Evolutionary conservation across 2,113 vertebrate species (phyloP), one percentile per base, ranked within the genome.

Genomic region (Eulemur rufifrons): DNA sequence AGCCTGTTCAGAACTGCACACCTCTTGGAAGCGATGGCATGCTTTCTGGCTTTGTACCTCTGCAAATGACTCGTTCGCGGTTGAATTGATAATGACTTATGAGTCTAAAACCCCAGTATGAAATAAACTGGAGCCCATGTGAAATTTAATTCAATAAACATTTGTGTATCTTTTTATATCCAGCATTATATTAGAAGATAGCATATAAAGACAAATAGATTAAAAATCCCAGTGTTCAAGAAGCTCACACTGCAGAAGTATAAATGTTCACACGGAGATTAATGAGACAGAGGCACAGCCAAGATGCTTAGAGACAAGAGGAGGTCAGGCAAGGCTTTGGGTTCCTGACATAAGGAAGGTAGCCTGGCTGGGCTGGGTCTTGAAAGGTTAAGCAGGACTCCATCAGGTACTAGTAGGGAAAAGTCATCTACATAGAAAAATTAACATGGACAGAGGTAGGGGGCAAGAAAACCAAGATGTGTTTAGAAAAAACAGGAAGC

Each of bases 11-110:
- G 74, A 91, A 45, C 56, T 52, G 90, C 25, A 66, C 29, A 71
- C 61, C 66, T 95, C 83, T 78, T 91, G 83, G 95, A 94, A 97
- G 59, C 91, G 81, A 63, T 21, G 85, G 89, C n/a, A n/a, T 29
- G 45, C 92, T 98, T 97, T 96, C 96, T 96, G 95, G 95, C 54
- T 42, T 92, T 56, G 23, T 25, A 20, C 9, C 91, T 97, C 95
- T 81, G 66, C 86, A 95, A 95, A 92, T 83, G 8, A 45, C 71
- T 63, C 71, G 91, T 97, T 88, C 56, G 10, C 39, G 8, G 78
- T 56, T 95, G 80, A 50, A 81, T 86, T 95, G 27, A 37, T 98
- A 98, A 96, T 95, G 61, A 82, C 54, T 74, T 78, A 52, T 2
- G 3, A 56, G 71, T 77, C 45, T 90, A 85, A 97, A 96, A 52